Evolutionary conservation across 2,888 invertebrate species (phyloP).

Genomic region (Troides aeacus): DNA sequence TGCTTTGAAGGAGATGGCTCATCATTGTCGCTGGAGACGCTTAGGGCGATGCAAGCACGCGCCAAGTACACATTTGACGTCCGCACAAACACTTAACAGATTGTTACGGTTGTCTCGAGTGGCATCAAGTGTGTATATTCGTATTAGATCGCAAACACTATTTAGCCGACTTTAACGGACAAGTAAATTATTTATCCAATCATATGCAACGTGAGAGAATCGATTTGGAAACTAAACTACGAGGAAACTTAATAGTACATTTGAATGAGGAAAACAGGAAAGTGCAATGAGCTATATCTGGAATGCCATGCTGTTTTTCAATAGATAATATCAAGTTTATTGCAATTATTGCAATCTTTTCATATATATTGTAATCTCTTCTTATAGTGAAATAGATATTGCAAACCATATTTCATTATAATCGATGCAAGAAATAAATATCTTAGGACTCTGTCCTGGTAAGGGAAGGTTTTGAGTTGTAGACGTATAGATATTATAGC

Average conservation of each 20-base stretch:
- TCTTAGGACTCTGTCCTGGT: no score
- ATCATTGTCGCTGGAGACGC: slow-evolving; percentile 6
- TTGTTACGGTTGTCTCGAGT: slow-evolving; percentile 9
- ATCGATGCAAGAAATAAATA: no score
- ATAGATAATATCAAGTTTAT: neutral
- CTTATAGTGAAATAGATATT: neutral
- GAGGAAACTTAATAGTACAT: no score
- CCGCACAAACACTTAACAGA: slow-evolving; percentile 14
- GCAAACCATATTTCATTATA: neutral
- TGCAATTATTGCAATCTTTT: neutral
- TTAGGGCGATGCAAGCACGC: slow-evolving; percentile 2
- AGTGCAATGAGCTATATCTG: neutral
- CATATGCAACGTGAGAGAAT: no score
- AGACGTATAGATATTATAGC: no score
- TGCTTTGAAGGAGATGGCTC: neutral
- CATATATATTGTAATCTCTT: neutral
- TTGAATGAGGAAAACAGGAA: neutral
- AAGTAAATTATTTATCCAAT: no score
- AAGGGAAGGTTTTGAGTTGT: no score
- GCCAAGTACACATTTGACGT: slow-evolving; percentile 16
- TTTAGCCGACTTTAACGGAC: neutral
- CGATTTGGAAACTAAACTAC: no score
- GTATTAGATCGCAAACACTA: neutral
- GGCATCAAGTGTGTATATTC: slow-evolving; percentile 2
- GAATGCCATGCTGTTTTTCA: neutral